Evolutionary conservation across 2,797 vertebrate species (phyloP), one percentile per base, ranked within the genome.

Genomic region (Lerista edwardsae): DNA sequence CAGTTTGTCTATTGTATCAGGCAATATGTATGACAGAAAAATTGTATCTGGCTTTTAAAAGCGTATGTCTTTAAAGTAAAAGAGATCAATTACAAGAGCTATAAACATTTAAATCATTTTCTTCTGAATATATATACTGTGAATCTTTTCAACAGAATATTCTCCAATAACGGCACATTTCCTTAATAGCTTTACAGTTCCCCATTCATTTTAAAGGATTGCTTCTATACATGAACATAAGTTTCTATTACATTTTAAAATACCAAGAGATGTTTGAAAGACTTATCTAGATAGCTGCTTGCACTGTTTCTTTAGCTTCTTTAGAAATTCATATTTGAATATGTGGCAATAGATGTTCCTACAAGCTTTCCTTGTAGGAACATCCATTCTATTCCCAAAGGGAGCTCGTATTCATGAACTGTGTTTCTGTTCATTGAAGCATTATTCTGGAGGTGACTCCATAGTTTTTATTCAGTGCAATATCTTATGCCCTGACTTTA

Each of bases 131-230:
- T 90, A 86, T 88, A 87, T 88, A 92, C 91, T 88, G 91, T 34
- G 89, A 92, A 91, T 83, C 87, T 92, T 94, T 89, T 92, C 88
- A 91, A 74, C 51, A 91, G 93, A 88, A 94, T 94, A 91, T 75
- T 86, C 87, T 75, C 86, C 79, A 88, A 90, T 89, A 92, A 95
- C 92, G 91, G 90, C 90, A 89, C 92, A 91, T 95, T 95, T 93
- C 92, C 94, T 93, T 95, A 94, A 94, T 93, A 94, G 91, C 92
- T 91, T 92, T 91, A 91, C 92, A 94, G 92, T 93, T 92, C 91
- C 92, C 85, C 89, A 89, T 91, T 94, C 92, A 85, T 92, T 94
- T 92, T 90, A 83, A 89, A 90, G 90, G 88, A 79, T 89, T 87
- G 93, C 90, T 93, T 95, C 93, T 90, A 90, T 94, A 94, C 84